These are phyloP conservation scores for Microplitis manilae DNA, from an alignment of 2,888 invertebrate species.

Conservation along the genomic window DNA sequence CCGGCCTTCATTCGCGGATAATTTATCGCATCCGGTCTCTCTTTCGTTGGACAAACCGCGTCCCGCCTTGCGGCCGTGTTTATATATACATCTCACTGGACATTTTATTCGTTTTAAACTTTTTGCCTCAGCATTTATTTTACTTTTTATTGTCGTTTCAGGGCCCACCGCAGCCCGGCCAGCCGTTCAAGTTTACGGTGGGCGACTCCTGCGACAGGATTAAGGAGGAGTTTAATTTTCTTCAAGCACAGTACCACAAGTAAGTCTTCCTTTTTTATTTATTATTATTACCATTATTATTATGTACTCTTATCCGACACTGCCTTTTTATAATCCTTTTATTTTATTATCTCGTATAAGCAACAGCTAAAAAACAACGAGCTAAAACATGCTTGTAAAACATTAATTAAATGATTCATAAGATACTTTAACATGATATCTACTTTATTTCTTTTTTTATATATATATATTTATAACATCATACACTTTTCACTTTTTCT, in stretches of 20 bases:
- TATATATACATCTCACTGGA: conserved; percentile 29
- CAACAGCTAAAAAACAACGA: conserved; percentile 45
- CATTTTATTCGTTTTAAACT: not conserved
- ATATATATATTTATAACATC: not conserved
- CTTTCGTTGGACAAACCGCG: conserved; percentile 26
- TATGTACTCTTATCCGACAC: not conserved
- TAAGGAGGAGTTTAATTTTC: conserved; percentile 95
- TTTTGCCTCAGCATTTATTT: conserved; percentile 11
- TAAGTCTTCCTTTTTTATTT: conserved; percentile 74
- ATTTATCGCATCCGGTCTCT: conserved; percentile 36
- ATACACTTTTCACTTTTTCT: not conserved
- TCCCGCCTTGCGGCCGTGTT: conserved; percentile 19
- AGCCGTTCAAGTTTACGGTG: conserved; percentile 94
- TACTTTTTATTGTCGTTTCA: conserved; percentile 69
- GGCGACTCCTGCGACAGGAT: conserved; percentile 95
- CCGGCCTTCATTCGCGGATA: conserved; percentile 34
- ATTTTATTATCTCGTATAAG: conserved; percentile 29
- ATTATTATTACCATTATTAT: conserved; percentile 10
- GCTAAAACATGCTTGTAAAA: conserved; percentile 39
- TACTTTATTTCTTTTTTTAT: not conserved
- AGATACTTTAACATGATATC: not conserved
- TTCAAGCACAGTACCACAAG: conserved; percentile 97
- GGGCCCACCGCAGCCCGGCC: conserved; percentile 91
- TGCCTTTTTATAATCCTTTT: conserved; percentile 19
- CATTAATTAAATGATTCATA: conserved; percentile 11